Evolutionary conservation across 2,113 vertebrate genomes (phyloP).

Genomic region (Ahaetulla prasina): DNA sequence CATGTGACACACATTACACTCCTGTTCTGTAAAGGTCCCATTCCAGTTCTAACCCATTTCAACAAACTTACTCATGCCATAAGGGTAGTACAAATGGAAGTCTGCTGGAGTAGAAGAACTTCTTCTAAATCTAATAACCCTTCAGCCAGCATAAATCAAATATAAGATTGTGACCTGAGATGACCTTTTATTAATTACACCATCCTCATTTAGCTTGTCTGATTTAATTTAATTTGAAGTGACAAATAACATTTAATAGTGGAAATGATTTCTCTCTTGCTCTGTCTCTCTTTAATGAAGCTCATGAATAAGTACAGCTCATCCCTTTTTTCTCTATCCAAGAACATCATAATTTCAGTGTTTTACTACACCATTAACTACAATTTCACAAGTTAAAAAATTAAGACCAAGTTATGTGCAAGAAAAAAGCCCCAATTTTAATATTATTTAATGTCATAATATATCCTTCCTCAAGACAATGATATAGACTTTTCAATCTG

Average conservation of each 20-base stretch:
- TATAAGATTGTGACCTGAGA: background rate
- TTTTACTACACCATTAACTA: background rate
- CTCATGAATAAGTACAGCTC: background rate
- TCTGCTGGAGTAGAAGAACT: background rate
- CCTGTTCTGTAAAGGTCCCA: background rate
- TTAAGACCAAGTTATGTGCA: background rate
- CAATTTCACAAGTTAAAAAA: slow-evolving; percentile 5
- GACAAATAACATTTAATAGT: slow-evolving; percentile 3
- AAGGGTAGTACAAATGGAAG: background rate
- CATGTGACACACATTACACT: background rate
- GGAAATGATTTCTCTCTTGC: background rate
- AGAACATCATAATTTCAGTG: background rate
- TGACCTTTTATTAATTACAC: background rate
- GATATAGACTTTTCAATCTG: background rate
- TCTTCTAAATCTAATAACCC: background rate
- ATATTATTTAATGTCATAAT: background rate
- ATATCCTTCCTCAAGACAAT: background rate
- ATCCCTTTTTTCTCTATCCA: background rate
- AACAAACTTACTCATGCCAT: background rate
- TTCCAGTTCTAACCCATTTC: background rate
- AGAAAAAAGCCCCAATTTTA: background rate
- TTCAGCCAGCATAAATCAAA: background rate
- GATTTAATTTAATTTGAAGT: slow-evolving; percentile 4
- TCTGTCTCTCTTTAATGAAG: slow-evolving; percentile 4
- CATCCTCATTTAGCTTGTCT: background rate